phyloP scores from a whole-genome alignment of 2,888 invertebrate genomes.

The Rotaria macrura region DNA sequence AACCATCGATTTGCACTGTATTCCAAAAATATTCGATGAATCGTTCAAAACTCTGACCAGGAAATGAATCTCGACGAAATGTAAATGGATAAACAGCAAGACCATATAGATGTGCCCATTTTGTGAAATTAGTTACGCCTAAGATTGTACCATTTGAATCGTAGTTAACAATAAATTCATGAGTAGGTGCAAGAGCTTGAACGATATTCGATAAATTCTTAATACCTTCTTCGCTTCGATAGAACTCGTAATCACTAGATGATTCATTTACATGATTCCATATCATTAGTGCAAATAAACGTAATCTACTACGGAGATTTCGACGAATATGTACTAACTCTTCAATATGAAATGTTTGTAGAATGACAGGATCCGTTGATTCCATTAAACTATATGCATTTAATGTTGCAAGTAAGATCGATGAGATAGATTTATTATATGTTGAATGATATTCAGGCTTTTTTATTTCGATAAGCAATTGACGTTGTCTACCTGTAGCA shows the following conservation, averaged over 20 bases:
- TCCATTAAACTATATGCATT: neutral
- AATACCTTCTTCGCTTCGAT: neutral
- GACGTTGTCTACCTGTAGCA: neutral
- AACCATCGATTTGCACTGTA: neutral
- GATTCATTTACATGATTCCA: conserved; percentile 3
- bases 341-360: conserved; percentile 13
- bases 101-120: neutral
- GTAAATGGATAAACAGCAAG: conserved; percentile 14
- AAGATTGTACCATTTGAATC: neutral
- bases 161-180: neutral
- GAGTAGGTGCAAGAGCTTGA: neutral
- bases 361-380: neutral
- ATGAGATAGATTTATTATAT: neutral
- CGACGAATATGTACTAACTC: neutral
- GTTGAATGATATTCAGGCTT: neutral
- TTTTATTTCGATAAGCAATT: conserved; percentile 6
- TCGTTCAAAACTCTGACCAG: neutral
- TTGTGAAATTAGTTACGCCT: neutral
- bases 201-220: neutral
- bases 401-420: neutral
- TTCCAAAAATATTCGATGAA: neutral
- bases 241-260: neutral
- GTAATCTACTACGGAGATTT: neutral
- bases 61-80: neutral
- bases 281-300: neutral